phyloP scores from a whole-genome alignment of 1,140 invertebrate genomes.

The Bombus confusus region DNA sequence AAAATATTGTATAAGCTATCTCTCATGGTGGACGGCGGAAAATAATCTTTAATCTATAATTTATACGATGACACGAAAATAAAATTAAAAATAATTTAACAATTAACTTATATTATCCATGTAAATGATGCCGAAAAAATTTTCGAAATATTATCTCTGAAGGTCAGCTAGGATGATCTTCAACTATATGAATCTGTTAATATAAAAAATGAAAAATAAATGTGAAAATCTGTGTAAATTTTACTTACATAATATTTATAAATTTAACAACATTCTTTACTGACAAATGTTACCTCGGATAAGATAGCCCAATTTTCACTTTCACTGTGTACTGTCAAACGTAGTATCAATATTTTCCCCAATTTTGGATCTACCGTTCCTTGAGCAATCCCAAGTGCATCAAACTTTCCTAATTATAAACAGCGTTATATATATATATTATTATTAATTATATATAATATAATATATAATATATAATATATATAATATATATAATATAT shows the following conservation, averaged over 20 bases:
- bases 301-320: constrained; percentile 95
- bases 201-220: constrained; percentile 1
- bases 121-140: constrained; percentile 53
- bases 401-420: constrained; percentile 85
- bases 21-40: constrained; percentile 50
- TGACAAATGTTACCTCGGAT: constrained; percentile 88
- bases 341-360: constrained; percentile 87
- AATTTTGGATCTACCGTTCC: constrained; percentile 86
- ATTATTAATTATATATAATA: constrained; percentile 16
- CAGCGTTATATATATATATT: neutral
- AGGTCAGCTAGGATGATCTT: constrained; percentile 74
- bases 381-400: constrained; percentile 90
- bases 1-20: neutral
- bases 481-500: too few species aligned
- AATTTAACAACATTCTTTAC: neutral
- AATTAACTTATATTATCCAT: constrained; percentile 50
- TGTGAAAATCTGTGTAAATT: neutral
- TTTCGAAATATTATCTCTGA: constrained; percentile 24
- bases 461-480: too few species aligned
- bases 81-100: constrained; percentile 58
- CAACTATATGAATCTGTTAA: constrained; percentile 73
- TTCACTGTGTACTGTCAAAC: constrained; percentile 90
- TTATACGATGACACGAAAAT: constrained; percentile 26
- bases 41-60: constrained; percentile 43
- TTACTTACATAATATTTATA: neutral